These are phyloP conservation scores for Antechinus flavipes DNA, from an alignment of 2,113 vertebrate genomes.

Conservation along the genomic window DNA sequence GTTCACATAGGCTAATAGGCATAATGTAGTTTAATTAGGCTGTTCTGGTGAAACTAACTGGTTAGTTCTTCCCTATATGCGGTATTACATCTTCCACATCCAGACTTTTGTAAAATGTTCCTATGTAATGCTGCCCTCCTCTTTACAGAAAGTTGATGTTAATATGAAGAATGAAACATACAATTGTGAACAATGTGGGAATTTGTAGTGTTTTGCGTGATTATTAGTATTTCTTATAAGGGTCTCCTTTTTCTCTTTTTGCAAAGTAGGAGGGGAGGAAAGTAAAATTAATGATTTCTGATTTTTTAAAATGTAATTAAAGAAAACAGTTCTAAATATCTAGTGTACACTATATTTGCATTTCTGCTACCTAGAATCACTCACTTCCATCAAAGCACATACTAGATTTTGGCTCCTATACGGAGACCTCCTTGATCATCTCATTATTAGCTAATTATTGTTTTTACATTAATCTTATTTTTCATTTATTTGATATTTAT, in stretches of 20 bases:
- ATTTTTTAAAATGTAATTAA: neutral
- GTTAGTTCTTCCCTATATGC: neutral
- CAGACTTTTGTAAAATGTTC: neutral
- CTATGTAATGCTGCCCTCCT: neutral
- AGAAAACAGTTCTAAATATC: neutral
- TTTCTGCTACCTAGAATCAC: neutral
- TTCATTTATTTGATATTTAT: neutral
- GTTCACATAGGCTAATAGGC: constrained; percentile 43
- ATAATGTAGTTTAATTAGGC: constrained; percentile 45
- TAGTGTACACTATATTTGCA: neutral
- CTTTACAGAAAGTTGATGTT: neutral
- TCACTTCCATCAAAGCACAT: neutral
- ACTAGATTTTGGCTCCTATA: neutral
- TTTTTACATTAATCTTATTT: neutral
- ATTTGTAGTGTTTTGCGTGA: neutral
- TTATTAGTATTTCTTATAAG: neutral
- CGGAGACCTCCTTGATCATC: neutral
- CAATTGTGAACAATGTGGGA: neutral
- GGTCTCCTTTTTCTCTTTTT: neutral
- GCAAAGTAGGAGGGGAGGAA: neutral
- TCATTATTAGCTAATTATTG: neutral
- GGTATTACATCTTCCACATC: neutral
- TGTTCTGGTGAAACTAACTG: neutral
- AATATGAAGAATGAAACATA: neutral
- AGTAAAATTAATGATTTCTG: neutral